Percentiles rank a stretch among this genome's conserved stretches.
Evolutionary conservation across 2,888 invertebrate species (phyloP).

Genomic region (Lasioglossum oenotherae): DNA sequence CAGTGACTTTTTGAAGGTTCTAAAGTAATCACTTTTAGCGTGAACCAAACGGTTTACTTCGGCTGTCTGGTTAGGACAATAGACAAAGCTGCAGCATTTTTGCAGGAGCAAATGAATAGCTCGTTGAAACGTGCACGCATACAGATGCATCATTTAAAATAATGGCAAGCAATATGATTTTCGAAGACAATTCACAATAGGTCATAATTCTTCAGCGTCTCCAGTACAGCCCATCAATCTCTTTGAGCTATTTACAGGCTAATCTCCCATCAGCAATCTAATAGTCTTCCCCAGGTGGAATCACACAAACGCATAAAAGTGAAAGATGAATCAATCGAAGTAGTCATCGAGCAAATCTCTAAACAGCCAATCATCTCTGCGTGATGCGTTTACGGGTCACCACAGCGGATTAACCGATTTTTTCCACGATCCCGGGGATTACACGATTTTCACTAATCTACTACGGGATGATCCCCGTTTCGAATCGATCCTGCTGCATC

Average conservation of each 20-base stretch:
- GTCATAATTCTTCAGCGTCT: not conserved
- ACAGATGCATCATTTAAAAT: not conserved
- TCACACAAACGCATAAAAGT: not conserved
- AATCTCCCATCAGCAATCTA: not conserved
- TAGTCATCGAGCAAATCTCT: not conserved
- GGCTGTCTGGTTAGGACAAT: not conserved
- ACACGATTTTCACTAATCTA: conserved; percentile 1
- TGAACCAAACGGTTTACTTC: not conserved
- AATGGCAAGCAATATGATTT: not conserved
- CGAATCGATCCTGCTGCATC: not conserved
- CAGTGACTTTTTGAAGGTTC: not conserved
- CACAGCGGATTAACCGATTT: not conserved
- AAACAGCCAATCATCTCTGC: not conserved
- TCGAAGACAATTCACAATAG: not conserved
- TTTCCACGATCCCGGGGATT: not conserved
- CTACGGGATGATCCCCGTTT: not conserved
- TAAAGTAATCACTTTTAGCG: not conserved
- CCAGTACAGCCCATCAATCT: not conserved
- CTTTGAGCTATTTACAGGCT: not conserved
- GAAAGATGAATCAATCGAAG: not conserved
- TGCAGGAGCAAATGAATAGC: not conserved
- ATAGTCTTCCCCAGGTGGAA: not conserved
- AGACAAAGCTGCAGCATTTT: not conserved
- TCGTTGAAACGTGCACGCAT: not conserved
- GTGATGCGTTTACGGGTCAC: not conserved